Percentiles rank a stretch among this genome's conserved stretches.
Evolutionary conservation across 2,797 vertebrate species (phyloP).

Genomic region (Spinibarbus caldwelli): DNA sequence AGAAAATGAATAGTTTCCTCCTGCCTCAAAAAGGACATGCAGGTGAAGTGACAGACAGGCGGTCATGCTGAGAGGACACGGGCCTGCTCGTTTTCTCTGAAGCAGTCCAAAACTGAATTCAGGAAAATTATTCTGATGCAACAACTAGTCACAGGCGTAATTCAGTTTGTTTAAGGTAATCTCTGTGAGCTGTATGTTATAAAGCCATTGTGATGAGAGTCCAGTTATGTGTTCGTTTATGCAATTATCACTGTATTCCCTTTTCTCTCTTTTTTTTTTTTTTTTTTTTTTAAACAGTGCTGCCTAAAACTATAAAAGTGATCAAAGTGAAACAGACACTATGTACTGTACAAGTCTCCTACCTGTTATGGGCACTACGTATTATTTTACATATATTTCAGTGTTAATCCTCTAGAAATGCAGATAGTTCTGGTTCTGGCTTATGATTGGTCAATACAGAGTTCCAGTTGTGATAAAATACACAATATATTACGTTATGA

Average conservation of each 20-base stretch:
- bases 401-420: background rate
- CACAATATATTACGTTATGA: background rate
- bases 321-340: background rate
- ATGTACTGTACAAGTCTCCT: background rate
- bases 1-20: conserved; percentile 41
- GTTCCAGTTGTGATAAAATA: background rate
- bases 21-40: conserved; percentile 6
- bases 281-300: no score
- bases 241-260: no score
- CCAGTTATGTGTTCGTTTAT: no score
- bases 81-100: conserved; percentile 16
- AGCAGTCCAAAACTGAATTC: background rate
- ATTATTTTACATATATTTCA: background rate
- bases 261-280: no score
- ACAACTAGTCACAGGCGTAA: no score
- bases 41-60: conserved; percentile 31
- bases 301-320: background rate
- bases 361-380: background rate
- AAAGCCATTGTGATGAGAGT: background rate
- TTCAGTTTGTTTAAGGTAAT: no score
- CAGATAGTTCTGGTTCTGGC: background rate
- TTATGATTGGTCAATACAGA: background rate
- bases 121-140: background rate
- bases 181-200: no score
- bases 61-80: no score